Percentiles rank a stretch among this genome's conserved stretches.
These are phyloP conservation scores for Parochlus steinenii DNA, from an alignment of 2,888 invertebrate genomes.

Conservation along the genomic window DNA sequence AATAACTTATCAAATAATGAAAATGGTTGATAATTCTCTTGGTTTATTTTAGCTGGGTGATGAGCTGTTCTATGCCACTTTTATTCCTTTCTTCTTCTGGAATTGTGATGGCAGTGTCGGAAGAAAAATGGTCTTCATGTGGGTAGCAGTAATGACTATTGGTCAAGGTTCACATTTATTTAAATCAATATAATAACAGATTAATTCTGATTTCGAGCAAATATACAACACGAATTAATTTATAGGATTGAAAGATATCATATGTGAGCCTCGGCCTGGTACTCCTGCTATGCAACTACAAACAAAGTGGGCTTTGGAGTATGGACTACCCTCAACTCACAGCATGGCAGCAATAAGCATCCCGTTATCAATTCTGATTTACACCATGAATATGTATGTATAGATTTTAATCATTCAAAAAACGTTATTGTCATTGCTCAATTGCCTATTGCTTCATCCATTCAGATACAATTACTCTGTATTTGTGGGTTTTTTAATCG, in stretches of 20 bases:
- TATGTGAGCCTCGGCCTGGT: constrained; percentile 72
- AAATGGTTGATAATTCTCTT: not conserved
- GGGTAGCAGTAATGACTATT: constrained; percentile 71
- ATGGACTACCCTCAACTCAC: constrained; percentile 92
- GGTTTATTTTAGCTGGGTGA: constrained; percentile 43
- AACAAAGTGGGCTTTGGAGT: constrained; percentile 77
- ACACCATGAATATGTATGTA: constrained; percentile 43
- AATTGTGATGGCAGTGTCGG: constrained; percentile 80
- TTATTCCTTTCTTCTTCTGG: constrained; percentile 91
- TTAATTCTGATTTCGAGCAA: not conserved
- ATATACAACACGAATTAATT: not conserved
- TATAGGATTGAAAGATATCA: constrained; percentile 63
- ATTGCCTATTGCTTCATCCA: no score
- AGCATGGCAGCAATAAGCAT: constrained; percentile 82
- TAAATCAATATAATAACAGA: constrained; percentile 2
- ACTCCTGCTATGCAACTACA: constrained; percentile 73
- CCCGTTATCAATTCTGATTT: constrained; percentile 68
- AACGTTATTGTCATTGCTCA: not conserved
- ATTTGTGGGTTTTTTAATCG: constrained; percentile 38
- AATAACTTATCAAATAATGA: not conserved
- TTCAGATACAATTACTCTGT: constrained; percentile 56
- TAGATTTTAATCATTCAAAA: not conserved
- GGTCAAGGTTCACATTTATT: constrained; percentile 34
- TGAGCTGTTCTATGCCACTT: constrained; percentile 78
- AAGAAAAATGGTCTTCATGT: constrained; percentile 62